Evolutionary conservation across 2,113 vertebrate genomes (phyloP).

Genomic region (Alces alces): DNA sequence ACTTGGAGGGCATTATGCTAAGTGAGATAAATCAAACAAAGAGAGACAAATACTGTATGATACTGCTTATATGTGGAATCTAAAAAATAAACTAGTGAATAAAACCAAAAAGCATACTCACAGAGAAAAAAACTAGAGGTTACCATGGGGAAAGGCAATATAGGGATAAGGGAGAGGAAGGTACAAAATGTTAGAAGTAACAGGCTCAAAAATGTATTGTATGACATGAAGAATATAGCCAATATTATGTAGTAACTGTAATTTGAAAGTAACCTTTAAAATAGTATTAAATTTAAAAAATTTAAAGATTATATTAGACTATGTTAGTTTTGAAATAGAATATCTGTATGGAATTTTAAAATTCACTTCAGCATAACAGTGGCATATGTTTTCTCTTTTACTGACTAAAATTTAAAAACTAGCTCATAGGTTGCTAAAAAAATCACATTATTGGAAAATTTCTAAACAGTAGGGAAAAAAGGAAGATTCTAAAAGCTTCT

Average conservation of each 20-base stretch:
- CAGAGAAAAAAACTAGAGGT: neutral
- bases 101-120: neutral
- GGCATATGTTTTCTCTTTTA: constrained; percentile 18
- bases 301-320: neutral
- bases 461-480: neutral
- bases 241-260: neutral
- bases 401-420: constrained; percentile 53
- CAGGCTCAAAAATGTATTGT: neutral
- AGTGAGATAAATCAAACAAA: neutral
- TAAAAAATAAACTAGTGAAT: neutral
- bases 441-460: neutral
- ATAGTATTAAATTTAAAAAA: neutral
- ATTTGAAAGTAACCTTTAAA: neutral
- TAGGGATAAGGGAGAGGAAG: neutral
- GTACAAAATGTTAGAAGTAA: neutral
- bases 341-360: neutral
- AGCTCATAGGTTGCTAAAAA: constrained; percentile 60
- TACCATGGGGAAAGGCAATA: neutral
- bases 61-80: neutral
- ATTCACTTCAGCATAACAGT: neutral
- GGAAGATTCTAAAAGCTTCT: neutral
- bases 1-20: neutral
- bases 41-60: neutral
- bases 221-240: neutral
- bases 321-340: neutral